Evolutionary conservation across 2,888 invertebrate genomes (phyloP).

Genomic region (Tetragonisca angustula): DNA sequence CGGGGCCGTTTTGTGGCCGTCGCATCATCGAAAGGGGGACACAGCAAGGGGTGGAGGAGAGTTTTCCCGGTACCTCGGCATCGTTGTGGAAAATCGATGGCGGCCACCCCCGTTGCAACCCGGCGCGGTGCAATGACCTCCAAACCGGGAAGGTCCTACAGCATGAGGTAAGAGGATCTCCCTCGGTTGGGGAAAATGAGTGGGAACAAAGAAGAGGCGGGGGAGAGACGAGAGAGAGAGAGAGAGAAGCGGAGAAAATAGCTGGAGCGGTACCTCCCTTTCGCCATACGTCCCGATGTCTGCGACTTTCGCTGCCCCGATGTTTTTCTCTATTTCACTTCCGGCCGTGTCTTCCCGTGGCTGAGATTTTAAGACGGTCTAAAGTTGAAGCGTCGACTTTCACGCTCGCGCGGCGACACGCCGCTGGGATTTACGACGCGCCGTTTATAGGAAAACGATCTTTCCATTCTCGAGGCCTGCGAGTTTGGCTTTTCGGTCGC

Average conservation of each 20-base stretch:
- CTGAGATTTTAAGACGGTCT: constrained; percentile 59
- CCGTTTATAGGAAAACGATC: constrained; percentile 51
- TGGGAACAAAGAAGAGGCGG: constrained; percentile 27
- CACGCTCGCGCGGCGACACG: background rate
- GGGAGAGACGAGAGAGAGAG: constrained; percentile 19
- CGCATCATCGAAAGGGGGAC: background rate
- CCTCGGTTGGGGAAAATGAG: background rate
- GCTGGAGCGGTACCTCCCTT: constrained; percentile 43
- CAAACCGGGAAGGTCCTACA: constrained; percentile 79
- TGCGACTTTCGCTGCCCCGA: constrained; percentile 48
- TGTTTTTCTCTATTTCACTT: constrained; percentile 68
- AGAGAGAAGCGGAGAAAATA: constrained; percentile 61
- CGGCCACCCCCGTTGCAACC: constrained; percentile 71
- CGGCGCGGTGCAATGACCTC: constrained; percentile 79
- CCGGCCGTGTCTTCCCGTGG: constrained; percentile 63
- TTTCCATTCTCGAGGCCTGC: constrained; percentile 9
- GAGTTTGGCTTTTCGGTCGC: background rate
- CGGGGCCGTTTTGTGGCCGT: background rate
- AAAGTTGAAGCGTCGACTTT: constrained; percentile 49
- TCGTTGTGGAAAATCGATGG: constrained; percentile 73
- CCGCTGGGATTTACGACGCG: constrained; percentile 44
- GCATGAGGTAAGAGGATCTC: constrained; percentile 75
- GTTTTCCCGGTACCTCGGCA: constrained; percentile 52
- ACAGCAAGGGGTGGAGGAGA: constrained; percentile 14
- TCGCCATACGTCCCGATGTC: constrained; percentile 56